These are phyloP conservation scores for Allolobophora icterica DNA, from an alignment of 2,888 invertebrate genomes.

Conservation along the genomic window DNA sequence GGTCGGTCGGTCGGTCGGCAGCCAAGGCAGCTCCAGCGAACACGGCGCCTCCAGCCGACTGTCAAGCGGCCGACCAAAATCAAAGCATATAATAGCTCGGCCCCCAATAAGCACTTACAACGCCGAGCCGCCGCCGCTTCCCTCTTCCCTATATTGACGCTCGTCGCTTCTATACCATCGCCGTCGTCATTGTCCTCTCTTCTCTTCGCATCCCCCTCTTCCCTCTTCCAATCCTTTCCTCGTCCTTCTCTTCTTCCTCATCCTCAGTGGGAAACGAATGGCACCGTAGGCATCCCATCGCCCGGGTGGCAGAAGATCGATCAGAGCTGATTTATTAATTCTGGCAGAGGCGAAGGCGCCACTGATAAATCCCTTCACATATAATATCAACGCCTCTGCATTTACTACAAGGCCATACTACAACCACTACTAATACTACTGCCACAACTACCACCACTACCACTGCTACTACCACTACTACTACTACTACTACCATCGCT, in stretches of 20 bases:
- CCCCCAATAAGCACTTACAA: conserved; percentile 14
- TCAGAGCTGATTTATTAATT: not conserved
- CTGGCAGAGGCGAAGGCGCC: not conserved
- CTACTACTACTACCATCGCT: too few relatives aligned
- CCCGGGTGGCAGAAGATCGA: not conserved
- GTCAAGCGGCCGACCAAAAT: conserved; percentile 10
- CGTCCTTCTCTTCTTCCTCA: not conserved
- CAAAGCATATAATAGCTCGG: conserved; percentile 8
- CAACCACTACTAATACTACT: too few relatives aligned
- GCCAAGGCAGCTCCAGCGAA: not conserved
- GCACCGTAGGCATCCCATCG: not conserved
- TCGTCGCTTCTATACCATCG: not conserved
- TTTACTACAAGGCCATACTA: not conserved
- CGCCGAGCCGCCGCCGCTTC: not conserved
- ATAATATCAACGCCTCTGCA: conserved; percentile 10
- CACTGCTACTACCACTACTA: too few relatives aligned
- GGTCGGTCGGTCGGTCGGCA: conserved; percentile 1
- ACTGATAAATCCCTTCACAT: not conserved
- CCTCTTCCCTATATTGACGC: too few relatives aligned
- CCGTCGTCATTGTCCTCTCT: not conserved
- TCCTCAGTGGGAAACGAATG: not conserved
- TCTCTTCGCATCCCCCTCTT: not conserved
- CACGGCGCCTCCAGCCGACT: not conserved
- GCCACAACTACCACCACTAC: too few relatives aligned
- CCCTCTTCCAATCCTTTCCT: not conserved